Conservation (phyloP, 2,797 vertebrate species). For the Discoglossus pictus region DNA sequence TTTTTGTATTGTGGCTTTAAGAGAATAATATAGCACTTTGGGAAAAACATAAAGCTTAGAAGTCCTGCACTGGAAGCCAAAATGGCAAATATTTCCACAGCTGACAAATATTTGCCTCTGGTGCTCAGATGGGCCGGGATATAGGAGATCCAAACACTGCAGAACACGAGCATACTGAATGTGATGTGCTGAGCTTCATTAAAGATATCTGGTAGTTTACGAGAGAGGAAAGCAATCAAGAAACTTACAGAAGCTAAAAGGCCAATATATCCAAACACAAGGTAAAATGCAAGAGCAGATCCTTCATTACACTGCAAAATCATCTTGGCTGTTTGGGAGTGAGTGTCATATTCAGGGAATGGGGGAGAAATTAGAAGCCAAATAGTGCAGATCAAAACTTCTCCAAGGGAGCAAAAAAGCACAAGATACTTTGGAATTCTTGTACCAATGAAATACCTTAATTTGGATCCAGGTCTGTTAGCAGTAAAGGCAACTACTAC, state of each 20-base stretch:
- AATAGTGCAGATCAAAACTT: background rate
- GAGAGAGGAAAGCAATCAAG: background rate
- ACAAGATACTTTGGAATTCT: constrained; percentile 7
- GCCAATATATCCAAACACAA: background rate
- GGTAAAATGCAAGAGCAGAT: background rate
- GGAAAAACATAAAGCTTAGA: background rate
- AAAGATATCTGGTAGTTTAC: constrained; percentile 9
- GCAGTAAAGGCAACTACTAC: constrained; percentile 8
- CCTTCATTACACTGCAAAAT: constrained; percentile 6
- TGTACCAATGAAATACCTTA: background rate
- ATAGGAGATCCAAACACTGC: constrained; percentile 17
- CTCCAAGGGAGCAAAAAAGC: background rate
- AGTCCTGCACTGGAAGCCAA: background rate
- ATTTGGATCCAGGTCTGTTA: constrained; percentile 2
- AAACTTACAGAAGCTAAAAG: background rate
- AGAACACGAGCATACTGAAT: constrained; percentile 32
- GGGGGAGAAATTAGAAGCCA: background rate
- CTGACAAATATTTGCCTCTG: background rate
- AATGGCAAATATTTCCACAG: constrained; percentile 10
- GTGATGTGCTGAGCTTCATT: constrained; percentile 29
- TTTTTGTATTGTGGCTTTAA: too few species aligned
- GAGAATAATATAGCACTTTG: constrained; percentile 1
- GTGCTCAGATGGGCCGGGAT: constrained; percentile 8
- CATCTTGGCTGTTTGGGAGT: background rate
- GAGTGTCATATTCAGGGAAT: constrained; percentile 8